A percentile compares a stretch with the other conserved stretches of the same genome.
Conservation (phyloP, 2,113 vertebrate species). For the Lipophrys pholis region DNA sequence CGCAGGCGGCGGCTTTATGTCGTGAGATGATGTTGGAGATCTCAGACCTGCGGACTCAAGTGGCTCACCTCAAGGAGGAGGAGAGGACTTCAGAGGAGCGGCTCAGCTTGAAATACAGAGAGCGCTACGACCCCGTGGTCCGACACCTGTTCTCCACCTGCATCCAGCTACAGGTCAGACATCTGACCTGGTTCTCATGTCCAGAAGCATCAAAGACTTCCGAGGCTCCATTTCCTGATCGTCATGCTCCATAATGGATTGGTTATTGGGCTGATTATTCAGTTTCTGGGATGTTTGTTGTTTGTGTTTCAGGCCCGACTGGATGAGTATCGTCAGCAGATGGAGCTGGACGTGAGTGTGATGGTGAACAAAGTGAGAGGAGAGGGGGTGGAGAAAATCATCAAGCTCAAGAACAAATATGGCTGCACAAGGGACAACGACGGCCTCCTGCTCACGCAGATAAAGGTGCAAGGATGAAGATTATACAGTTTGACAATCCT, state of each 20-base stretch:
- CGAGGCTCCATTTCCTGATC: too few relatives aligned
- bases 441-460: conserved; percentile 59
- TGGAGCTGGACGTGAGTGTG: conserved; percentile 76
- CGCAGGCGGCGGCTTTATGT: conserved; percentile 72
- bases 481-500: too few relatives aligned
- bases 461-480: conserved; percentile 58
- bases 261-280: neutral
- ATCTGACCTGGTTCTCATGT: too few relatives aligned
- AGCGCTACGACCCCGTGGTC: conserved; percentile 79
- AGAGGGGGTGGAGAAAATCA: conserved; percentile 73
- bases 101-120: conserved; percentile 73
- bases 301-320: conserved; percentile 72
- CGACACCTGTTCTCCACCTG: conserved; percentile 78
- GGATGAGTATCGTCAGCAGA: conserved; percentile 76
- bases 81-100: conserved; percentile 66
- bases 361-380: conserved; percentile 78
- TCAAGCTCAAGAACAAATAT: conserved; percentile 79
- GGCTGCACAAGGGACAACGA: conserved; percentile 71
- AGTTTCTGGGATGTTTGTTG: neutral
- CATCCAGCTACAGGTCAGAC: conserved; percentile 83
- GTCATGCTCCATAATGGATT: neutral
- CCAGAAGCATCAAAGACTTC: too few relatives aligned
- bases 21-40: conserved; percentile 82
- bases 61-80: conserved; percentile 78
- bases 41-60: conserved; percentile 76